phyloP scores from a whole-genome alignment of 2,113 vertebrate genomes.

The Perccottus glenii region DNA sequence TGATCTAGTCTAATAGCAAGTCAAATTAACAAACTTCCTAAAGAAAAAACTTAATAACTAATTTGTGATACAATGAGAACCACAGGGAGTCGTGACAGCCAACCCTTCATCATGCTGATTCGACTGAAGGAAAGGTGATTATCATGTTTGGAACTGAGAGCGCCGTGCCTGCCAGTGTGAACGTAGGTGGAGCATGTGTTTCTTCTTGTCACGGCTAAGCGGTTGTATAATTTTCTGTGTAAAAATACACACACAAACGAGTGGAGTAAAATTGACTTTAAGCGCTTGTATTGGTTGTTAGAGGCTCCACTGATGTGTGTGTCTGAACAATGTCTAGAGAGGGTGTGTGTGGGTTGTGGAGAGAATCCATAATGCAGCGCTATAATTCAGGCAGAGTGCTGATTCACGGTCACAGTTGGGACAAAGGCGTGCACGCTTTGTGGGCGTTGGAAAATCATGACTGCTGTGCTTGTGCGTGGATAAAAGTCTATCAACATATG shows the following conservation, averaged over 20 bases:
- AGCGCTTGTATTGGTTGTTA: slow-evolving; percentile 33
- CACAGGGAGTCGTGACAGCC: not conserved
- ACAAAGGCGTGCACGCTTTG: slow-evolving; percentile 35
- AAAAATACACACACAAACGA: slow-evolving; percentile 16
- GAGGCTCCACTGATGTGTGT: slow-evolving; percentile 21
- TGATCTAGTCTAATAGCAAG: not conserved
- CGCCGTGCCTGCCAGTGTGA: slow-evolving; percentile 20
- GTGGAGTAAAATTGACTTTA: slow-evolving; percentile 13
- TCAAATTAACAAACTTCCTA: not conserved
- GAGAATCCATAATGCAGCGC: slow-evolving; percentile 60
- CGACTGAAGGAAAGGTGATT: not conserved
- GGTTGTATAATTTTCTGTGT: slow-evolving; percentile 23
- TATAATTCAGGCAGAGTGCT: slow-evolving; percentile 63
- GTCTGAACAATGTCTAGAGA: slow-evolving; percentile 45
- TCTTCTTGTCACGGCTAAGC: slow-evolving; percentile 17
- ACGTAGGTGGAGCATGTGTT: slow-evolving; percentile 33
- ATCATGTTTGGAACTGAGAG: slow-evolving; percentile 23
- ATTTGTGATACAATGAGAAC: slow-evolving; percentile 1
- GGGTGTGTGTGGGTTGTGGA: slow-evolving; percentile 41
- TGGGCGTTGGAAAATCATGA: slow-evolving; percentile 24
- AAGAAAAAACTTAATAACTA: not conserved
- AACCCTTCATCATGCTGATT: slow-evolving; percentile 11
- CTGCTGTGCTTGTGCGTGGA: not conserved
- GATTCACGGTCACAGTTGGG: slow-evolving; percentile 58
- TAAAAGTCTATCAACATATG: too few relatives aligned